A percentile compares a stretch with the other conserved stretches of the same genome.
Conservation (phyloP, 2,888 invertebrate species). For the Carpatolechia fugitivella region DNA sequence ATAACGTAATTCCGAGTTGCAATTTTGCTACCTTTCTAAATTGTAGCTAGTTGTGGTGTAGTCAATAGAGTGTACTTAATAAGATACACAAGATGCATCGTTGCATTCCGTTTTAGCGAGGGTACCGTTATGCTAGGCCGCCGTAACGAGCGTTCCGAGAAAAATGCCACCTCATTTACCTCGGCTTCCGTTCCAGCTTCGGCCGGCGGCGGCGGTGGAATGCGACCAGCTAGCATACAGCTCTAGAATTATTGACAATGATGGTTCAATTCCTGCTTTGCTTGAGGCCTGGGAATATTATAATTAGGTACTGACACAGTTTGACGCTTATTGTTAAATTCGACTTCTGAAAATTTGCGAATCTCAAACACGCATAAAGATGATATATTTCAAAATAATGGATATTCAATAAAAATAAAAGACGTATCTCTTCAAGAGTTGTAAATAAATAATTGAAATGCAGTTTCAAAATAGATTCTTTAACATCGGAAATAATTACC, state of each 20-base stretch:
- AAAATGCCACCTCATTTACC: slow-evolving; percentile 28
- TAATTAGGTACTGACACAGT: slow-evolving; percentile 12
- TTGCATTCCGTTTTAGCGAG: slow-evolving; percentile 22
- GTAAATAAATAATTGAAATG: too few species aligned
- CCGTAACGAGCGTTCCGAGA: slow-evolving; percentile 34
- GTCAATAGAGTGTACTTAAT: slow-evolving; percentile 10
- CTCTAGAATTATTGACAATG: slow-evolving; percentile 25
- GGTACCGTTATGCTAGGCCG: slow-evolving; percentile 20
- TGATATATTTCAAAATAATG: too few species aligned
- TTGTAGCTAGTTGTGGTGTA: not conserved
- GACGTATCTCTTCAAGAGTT: too few species aligned
- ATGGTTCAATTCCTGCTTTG: slow-evolving; percentile 8
- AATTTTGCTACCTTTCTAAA: not conserved
- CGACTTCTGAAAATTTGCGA: not conserved
- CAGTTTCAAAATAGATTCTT: too few species aligned
- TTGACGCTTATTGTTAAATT: slow-evolving; percentile 10
- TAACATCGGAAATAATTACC: too few species aligned
- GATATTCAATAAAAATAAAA: too few species aligned
- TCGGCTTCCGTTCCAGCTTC: slow-evolving; percentile 40
- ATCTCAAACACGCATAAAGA: too few species aligned
- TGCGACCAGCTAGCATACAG: slow-evolving; percentile 21
- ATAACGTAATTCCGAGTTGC: not conserved
- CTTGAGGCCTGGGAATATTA: not conserved
- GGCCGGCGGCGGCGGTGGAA: slow-evolving; percentile 33
- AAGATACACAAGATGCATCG: slow-evolving; percentile 15